A percentile compares a stretch with the other conserved stretches of the same genome.
Evolutionary conservation across 1,140 invertebrate species (phyloP).

Genomic region (Nasonia longicornis): DNA sequence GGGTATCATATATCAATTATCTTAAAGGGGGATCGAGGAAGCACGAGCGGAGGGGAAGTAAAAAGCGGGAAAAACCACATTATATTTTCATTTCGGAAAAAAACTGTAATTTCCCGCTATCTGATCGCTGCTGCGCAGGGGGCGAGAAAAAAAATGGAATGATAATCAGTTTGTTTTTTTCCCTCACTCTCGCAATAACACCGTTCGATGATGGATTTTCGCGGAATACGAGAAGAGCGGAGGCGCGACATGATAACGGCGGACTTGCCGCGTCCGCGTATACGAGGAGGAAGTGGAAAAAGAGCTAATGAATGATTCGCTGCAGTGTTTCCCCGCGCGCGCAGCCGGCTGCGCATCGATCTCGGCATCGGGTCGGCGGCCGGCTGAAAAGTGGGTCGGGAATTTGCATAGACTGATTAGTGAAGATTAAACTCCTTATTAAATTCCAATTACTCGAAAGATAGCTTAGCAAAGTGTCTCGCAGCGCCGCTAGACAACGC

Average conservation of each 20-base stretch:
- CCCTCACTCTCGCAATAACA: no score
- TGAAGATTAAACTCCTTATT: conserved; percentile 60
- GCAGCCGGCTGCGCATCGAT: neutral
- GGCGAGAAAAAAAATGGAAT: neutral
- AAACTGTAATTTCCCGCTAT: neutral
- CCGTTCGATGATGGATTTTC: neutral
- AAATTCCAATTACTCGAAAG: conserved; percentile 60
- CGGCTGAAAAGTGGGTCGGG: conserved; percentile 8
- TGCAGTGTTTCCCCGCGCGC: neutral
- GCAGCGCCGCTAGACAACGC: conserved; percentile 49
- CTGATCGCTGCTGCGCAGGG: neutral
- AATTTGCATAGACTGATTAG: conserved; percentile 40
- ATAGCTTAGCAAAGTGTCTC: conserved; percentile 41
- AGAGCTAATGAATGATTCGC: neutral
- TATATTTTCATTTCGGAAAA: neutral
- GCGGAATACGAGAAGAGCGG: neutral
- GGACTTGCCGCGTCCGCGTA: no score
- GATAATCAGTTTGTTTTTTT: no score
- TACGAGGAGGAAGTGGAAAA: neutral
- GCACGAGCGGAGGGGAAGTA: neutral
- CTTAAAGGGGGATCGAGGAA: conserved; percentile 11
- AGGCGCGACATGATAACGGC: neutral
- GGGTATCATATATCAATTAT: conserved; percentile 28
- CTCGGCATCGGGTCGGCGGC: neutral
- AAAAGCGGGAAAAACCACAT: conserved; percentile 1